Evolutionary conservation across 2,888 invertebrate genomes (phyloP).

Genomic region (Vesta saturnalis): DNA sequence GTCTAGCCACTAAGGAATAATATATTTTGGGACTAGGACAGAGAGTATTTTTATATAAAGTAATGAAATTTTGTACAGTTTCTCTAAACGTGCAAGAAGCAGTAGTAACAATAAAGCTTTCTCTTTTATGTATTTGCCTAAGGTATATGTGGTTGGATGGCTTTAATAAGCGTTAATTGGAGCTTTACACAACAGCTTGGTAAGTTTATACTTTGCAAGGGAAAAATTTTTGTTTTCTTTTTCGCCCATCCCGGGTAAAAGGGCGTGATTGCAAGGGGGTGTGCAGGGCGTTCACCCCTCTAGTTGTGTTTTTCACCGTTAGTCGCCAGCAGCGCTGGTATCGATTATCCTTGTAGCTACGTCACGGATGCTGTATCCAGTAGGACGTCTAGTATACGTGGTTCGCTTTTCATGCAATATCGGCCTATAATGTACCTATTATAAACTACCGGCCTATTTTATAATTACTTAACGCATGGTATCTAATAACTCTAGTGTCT

Average conservation of each 20-base stretch:
- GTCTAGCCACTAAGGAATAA: too few species aligned
- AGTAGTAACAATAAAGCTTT: too few species aligned
- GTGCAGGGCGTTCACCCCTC: constrained; percentile 60
- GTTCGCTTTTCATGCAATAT: constrained; percentile 48
- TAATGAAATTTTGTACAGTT: too few species aligned
- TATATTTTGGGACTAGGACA: too few species aligned
- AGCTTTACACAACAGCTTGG: not conserved
- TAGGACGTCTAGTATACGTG: constrained; percentile 52
- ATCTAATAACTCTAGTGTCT: constrained; percentile 42
- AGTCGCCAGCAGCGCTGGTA: constrained; percentile 59
- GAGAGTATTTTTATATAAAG: too few species aligned
- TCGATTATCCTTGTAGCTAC: constrained; percentile 61
- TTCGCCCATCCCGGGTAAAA: constrained; percentile 48
- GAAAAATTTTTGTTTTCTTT: constrained; percentile 31
- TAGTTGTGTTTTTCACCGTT: constrained; percentile 53
- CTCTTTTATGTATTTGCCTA: too few species aligned
- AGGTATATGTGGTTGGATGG: not conserved
- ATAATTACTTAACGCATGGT: constrained; percentile 42
- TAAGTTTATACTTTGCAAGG: constrained; percentile 12
- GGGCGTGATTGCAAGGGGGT: constrained; percentile 56
- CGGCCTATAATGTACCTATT: constrained; percentile 43
- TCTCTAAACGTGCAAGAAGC: too few species aligned
- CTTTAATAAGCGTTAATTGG: constrained; percentile 6
- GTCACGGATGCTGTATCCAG: constrained; percentile 61
- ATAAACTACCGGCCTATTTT: constrained; percentile 36